Base-by-base conservation (phyloP, 2,888 invertebrate species). In the Epinotia nisella region DNA sequence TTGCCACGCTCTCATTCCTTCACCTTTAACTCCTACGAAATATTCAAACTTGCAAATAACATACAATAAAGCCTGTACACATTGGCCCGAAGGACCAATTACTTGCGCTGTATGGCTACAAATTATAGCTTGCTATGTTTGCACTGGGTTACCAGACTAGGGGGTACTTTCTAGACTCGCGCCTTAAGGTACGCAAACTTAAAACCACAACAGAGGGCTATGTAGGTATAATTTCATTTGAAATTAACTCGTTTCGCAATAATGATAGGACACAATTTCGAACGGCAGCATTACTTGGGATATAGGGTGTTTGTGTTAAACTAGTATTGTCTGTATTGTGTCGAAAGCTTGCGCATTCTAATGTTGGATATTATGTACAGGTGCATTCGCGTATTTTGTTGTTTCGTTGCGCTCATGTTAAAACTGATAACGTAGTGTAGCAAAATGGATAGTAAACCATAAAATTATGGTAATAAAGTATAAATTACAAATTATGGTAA, bases 81-180 rank as follows among this genome's bases (percentile, higher is more conserved):
- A 59, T 49, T 60, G 51, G 66, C 75, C 73, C 61, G 41, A 21
- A 55, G 74, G 64, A 56, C 17, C 66, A 49, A 76, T 76, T 76
- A 70, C 56, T n/a, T 53, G 64, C 35, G 64, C 74, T 62, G 59
- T 73, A 73, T 73, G 70, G 55, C 41, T 51, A 15, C 53, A 73
- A 69, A 75, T 75, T 75, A 75, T 67, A 75, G 82, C 83, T 83
- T 82, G 79, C 77, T 79, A 77, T 83, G 79, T 83, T 81, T 82
- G 73, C 79, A 79, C 76, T 82, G 77, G 82, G 80, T 81, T 80
- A 81, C 78, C 75, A 74, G 77, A 75, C 75, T 77, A 73, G 60
- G 65, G 69, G 67, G 24, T 72, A 72, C 72, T 72, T 72, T 68
- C 68, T 51, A 68, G 29, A 51, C 49, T 56, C 21, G 17, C 11